Evolutionary conservation across 1,140 invertebrate species (phyloP).

Genomic region (Euura saliciscinereae): DNA sequence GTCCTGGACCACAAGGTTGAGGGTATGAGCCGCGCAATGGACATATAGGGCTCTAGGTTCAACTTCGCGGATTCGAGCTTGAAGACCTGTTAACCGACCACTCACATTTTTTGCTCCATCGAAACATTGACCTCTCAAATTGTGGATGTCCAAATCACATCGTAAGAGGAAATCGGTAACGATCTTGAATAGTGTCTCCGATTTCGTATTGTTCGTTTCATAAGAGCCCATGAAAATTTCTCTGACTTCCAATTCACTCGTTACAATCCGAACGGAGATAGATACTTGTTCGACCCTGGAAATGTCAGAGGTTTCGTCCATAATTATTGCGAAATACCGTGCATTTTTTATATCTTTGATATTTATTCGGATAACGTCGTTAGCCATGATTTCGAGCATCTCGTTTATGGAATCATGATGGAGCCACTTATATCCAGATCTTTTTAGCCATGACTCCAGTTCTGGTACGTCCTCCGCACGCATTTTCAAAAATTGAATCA

Average conservation of each 20-base stretch:
- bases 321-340: slow-evolving; percentile 22
- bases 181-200: slow-evolving; percentile 29
- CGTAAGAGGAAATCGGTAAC: slow-evolving; percentile 24
- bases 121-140: slow-evolving; percentile 34
- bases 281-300: slow-evolving; percentile 24
- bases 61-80: slow-evolving; percentile 25
- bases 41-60: slow-evolving; percentile 36
- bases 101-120: slow-evolving; percentile 35
- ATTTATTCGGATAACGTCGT: slow-evolving; percentile 18
- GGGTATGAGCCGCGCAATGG: slow-evolving; percentile 31
- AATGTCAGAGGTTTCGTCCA: slow-evolving; percentile 22
- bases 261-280: slow-evolving; percentile 22
- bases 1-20: slow-evolving; percentile 35
- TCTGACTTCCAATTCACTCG: slow-evolving; percentile 16
- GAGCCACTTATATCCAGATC: slow-evolving; percentile 25
- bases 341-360: slow-evolving; percentile 24
- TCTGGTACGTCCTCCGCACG: slow-evolving; percentile 20
- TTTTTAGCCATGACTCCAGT: slow-evolving; percentile 26
- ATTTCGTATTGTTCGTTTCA: slow-evolving; percentile 21
- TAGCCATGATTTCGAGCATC: slow-evolving; percentile 28
- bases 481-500: slow-evolving; percentile 18
- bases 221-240: slow-evolving; percentile 33
- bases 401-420: slow-evolving; percentile 24
- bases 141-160: slow-evolving; percentile 25
- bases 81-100: slow-evolving; percentile 29